Conservation (phyloP, 2,888 invertebrate species). For the Heliothis peltigera region DNA sequence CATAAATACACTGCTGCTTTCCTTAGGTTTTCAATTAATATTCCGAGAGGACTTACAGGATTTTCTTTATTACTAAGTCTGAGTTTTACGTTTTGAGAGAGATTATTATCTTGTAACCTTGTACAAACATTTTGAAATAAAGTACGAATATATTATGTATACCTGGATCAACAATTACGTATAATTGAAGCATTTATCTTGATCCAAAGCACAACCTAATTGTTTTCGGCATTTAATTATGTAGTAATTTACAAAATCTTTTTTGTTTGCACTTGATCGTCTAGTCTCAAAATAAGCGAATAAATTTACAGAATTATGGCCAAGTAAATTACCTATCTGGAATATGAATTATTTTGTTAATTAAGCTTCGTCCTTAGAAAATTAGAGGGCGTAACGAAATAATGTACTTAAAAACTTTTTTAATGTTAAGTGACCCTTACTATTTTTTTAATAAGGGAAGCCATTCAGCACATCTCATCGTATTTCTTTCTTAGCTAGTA, state of each 20-base stretch:
- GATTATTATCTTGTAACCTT: background rate
- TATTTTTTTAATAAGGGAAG: constrained; percentile 8
- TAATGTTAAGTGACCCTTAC: background rate
- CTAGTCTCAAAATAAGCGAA: constrained; percentile 14
- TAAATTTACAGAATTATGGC: constrained; percentile 18
- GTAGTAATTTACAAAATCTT: background rate
- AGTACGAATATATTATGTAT: too few relatives aligned
- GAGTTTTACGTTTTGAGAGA: background rate
- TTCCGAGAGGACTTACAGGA: background rate
- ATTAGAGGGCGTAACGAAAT: constrained; percentile 20
- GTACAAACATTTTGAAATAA: too few relatives aligned
- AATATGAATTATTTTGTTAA: constrained; percentile 27
- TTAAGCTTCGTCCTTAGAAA: constrained; percentile 23
- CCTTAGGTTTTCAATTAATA: constrained; percentile 15
- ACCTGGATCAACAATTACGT: too few relatives aligned
- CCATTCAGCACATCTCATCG: constrained; percentile 16
- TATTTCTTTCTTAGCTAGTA: background rate
- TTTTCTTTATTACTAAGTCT: background rate
- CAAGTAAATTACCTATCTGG: constrained; percentile 12
- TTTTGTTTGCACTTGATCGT: constrained; percentile 7
- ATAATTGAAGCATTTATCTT: background rate
- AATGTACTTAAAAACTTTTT: constrained; percentile 13
- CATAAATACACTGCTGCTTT: background rate
- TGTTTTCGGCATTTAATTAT: background rate
- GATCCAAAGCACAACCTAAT: background rate